Evolutionary conservation across 2,113 vertebrate genomes (phyloP), one percentile per base, ranked within the genome.

Genomic region (Aegypius monachus): DNA sequence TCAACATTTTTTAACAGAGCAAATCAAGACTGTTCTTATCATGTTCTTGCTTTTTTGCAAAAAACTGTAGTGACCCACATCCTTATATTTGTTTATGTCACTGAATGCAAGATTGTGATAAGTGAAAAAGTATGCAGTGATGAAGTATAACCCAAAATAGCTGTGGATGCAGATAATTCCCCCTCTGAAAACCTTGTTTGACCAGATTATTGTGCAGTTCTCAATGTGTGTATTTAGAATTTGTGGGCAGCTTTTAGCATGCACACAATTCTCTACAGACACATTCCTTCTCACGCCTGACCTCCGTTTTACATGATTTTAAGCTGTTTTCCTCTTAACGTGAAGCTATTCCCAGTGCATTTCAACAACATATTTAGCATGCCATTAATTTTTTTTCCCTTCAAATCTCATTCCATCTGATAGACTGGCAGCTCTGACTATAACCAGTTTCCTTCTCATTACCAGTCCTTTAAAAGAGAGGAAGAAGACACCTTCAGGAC

Each of bases 371-470:
- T 93, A 95, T 93, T 96, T 96, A 97, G 91, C 95, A 96, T 78
- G 61, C 65, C 94, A 95, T 97, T 95, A 93, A 71, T 95, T 92
- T 93, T 81, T 94, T 93, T 75, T 81, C 55, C 68, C 43, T 80
- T 95, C 87, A 91, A 81, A 92, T 94, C 67, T 97, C 88, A 87
- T 97, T 97, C 86, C 94, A 77, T 96, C 92, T 87, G 95, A 94
- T 77, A 96, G 68, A 66, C 77, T 95, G 89, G 94, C 56, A 97
- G 71, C 87, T 95, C 91, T 93, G 83, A 95, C 90, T 81, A 59
- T 75, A 88, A 93, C 79, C 73, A 77, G 81, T 70, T 94, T 86
- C 62, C 81, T 79, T 83, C 84, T 97, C 81, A 62, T 95, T 97
- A 81, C 52, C 40, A 81, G n/a, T 26, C 16, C 67, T 95, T 96